Conservation (phyloP, 1,140 invertebrate species). For the Papilio xuthus region DNA sequence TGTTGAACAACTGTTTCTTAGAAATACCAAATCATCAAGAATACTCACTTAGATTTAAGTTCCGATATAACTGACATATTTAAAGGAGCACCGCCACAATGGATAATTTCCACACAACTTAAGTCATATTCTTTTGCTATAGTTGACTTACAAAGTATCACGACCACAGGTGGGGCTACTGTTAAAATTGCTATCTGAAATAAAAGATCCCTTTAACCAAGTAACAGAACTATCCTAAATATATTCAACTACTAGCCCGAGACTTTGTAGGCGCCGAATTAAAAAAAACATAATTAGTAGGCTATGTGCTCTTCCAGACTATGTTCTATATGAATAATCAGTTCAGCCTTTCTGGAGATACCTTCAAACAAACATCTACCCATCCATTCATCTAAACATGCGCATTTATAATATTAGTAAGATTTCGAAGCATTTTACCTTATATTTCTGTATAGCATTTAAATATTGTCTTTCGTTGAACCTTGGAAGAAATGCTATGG, state of each 20-base stretch:
- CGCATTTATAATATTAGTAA: too few relatives aligned
- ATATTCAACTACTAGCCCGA: background rate
- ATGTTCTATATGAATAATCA: too few relatives aligned
- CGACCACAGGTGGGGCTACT: conserved; percentile 61
- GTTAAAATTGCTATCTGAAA: conserved; percentile 63
- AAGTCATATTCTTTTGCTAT: conserved; percentile 61
- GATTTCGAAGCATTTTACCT: conserved; percentile 51
- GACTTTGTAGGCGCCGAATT: too few relatives aligned
- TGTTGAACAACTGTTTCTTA: too few relatives aligned
- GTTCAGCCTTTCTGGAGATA: too few relatives aligned
- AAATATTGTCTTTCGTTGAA: conserved; percentile 67
- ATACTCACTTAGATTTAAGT: conserved; percentile 53
- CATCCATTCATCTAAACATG: too few relatives aligned
- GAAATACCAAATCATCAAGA: background rate
- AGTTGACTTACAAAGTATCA: conserved; percentile 60
- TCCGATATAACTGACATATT: conserved; percentile 52
- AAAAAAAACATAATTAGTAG: too few relatives aligned
- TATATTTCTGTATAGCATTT: conserved; percentile 70
- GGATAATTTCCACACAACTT: conserved; percentile 62
- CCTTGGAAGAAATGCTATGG: conserved; percentile 56
- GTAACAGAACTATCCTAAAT: background rate
- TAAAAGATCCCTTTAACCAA: background rate
- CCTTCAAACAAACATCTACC: too few relatives aligned
- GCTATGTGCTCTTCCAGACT: too few relatives aligned
- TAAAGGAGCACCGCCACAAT: conserved; percentile 66